Conservation (phyloP, 1,140 invertebrate species). For the Hyposmocoma kahamanoa region DNA sequence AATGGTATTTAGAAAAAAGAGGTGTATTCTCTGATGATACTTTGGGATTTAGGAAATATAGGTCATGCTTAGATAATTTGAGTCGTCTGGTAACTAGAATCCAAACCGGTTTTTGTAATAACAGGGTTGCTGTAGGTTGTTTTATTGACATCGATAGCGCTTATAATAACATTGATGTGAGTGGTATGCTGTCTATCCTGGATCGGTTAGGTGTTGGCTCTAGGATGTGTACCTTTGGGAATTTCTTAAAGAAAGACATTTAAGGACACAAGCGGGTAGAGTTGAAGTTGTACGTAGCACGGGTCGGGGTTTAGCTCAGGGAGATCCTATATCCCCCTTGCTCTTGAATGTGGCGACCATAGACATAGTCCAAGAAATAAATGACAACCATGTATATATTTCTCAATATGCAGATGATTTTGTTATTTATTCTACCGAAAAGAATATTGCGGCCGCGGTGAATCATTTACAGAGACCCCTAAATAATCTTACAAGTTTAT, state of each 20-base stretch:
- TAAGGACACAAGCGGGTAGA: neutral
- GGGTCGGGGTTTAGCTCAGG: slow-evolving; percentile 15
- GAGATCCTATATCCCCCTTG: slow-evolving; percentile 22
- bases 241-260: neutral
- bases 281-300: neutral
- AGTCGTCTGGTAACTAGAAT: slow-evolving; percentile 7
- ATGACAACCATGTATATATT: slow-evolving; percentile 3
- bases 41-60: slow-evolving; percentile 18
- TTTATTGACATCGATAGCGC: slow-evolving; percentile 9
- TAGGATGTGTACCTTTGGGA: slow-evolving; percentile 6
- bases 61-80: slow-evolving; percentile 20
- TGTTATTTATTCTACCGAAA: slow-evolving; percentile 14
- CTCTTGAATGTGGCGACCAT: slow-evolving; percentile 19
- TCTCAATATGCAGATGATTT: slow-evolving; percentile 26
- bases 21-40: slow-evolving; percentile 10
- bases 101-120: slow-evolving; percentile 13
- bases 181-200: neutral
- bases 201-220: neutral
- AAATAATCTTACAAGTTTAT: too few relatives aligned
- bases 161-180: slow-evolving; percentile 4
- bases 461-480: too few relatives aligned
- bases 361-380: slow-evolving; percentile 10
- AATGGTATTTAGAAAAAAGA: slow-evolving; percentile 15
- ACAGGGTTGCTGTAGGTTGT: slow-evolving; percentile 8
- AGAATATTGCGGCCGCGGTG: too few relatives aligned